Evolutionary conservation across 2,888 invertebrate species (phyloP).

Genomic region (Diploptera punctata): DNA sequence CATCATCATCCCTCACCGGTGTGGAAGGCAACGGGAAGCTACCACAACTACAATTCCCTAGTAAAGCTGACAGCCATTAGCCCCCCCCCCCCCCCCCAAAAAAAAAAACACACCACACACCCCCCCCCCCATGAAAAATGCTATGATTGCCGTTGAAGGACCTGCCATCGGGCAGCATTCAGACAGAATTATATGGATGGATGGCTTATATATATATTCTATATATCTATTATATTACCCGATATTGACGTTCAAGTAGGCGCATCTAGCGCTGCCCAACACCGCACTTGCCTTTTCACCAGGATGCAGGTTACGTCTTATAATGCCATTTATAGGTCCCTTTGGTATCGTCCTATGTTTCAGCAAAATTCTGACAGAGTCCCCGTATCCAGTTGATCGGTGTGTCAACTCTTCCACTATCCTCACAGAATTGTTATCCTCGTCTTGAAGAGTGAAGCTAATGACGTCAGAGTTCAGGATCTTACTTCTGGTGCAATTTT

Average conservation of each 20-base stretch:
- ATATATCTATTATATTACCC: neutral
- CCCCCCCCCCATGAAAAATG: too few relatives aligned
- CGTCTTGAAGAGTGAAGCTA: conserved; percentile 25
- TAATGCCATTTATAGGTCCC: neutral
- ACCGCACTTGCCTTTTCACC: conserved; percentile 26
- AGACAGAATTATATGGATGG: too few relatives aligned
- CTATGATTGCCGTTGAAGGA: too few relatives aligned
- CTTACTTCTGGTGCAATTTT: neutral
- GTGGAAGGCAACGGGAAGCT: too few relatives aligned
- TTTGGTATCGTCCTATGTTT: conserved; percentile 7
- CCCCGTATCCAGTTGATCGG: neutral
- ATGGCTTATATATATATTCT: too few relatives aligned
- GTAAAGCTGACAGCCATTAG: too few relatives aligned
- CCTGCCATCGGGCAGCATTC: too few relatives aligned
- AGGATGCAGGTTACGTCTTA: neutral
- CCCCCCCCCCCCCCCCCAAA: too few relatives aligned
- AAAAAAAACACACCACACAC: too few relatives aligned
- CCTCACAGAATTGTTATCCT: neutral
- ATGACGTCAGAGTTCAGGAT: conserved; percentile 20
- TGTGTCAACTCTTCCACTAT: neutral
- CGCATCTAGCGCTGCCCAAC: conserved; percentile 28
- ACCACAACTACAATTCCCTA: too few relatives aligned
- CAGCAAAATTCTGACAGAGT: neutral
- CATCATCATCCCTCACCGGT: too few relatives aligned
- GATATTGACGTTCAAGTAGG: conserved; percentile 29